phyloP scores from a whole-genome alignment of 2,888 invertebrate species.

The Hyles lineata region DNA sequence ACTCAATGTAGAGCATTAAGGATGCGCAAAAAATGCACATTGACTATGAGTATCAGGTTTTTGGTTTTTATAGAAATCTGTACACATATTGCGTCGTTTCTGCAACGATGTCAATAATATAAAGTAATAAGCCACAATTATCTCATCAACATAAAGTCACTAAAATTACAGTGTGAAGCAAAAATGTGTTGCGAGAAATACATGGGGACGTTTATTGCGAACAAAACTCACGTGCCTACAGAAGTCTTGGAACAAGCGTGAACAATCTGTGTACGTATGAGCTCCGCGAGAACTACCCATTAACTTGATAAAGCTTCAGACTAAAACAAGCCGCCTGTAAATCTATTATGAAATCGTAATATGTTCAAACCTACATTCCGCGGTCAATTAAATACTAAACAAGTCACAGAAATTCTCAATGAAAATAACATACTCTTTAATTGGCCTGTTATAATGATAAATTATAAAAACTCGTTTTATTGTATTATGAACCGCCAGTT shows the following conservation, averaged over 20 bases:
- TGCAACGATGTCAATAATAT: not conserved
- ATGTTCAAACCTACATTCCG: not conserved
- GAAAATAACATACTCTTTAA: slow-evolving; percentile 7
- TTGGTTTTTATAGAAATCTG: too few species aligned
- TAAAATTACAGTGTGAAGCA: not conserved
- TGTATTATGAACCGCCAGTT: too few species aligned
- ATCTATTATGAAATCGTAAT: slow-evolving; percentile 14
- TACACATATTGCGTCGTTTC: too few species aligned
- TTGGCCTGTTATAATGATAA: not conserved
- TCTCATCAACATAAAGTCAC: not conserved
- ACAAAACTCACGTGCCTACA: slow-evolving; percentile 30
- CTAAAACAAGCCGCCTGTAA: slow-evolving; percentile 14
- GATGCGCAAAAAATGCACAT: too few species aligned
- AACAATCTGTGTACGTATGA: slow-evolving; percentile 16
- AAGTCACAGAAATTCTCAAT: not conserved
- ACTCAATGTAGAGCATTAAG: too few species aligned
- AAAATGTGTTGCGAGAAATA: not conserved
- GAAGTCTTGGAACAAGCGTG: slow-evolving; percentile 27
- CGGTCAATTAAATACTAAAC: not conserved
- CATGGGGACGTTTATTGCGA: slow-evolving; percentile 25
- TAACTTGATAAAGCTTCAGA: slow-evolving; percentile 38
- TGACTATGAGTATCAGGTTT: too few species aligned
- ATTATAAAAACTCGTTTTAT: not conserved
- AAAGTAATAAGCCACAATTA: not conserved
- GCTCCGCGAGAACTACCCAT: slow-evolving; percentile 28